These are phyloP conservation scores for Frankliniella fusca DNA, from an alignment of 2,888 invertebrate genomes.

Conservation along the genomic window DNA sequence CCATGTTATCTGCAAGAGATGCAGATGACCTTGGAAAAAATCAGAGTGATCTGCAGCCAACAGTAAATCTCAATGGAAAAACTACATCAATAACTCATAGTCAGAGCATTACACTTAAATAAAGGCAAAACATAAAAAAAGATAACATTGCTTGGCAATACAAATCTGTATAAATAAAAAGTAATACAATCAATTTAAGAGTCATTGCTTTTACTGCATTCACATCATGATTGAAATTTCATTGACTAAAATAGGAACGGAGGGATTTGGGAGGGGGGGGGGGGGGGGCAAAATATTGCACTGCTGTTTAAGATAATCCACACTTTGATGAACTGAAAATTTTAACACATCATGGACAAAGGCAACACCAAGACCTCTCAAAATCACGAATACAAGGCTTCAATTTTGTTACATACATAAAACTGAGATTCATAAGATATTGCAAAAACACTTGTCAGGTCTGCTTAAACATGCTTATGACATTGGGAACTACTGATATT, in stretches of 20 bases:
- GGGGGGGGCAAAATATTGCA: neutral
- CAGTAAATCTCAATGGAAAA: neutral
- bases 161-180: neutral
- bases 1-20: neutral
- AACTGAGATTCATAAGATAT: too few species aligned
- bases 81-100: neutral
- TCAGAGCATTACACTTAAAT: constrained; percentile 4
- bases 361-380: too few species aligned
- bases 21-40: neutral
- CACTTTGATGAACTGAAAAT: too few species aligned
- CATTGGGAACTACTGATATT: neutral
- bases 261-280: too few species aligned
- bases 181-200: constrained; percentile 1
- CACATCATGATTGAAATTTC: neutral
- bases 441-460: too few species aligned
- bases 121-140: neutral
- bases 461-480: too few species aligned
- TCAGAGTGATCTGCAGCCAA: constrained; percentile 4
- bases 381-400: too few species aligned
- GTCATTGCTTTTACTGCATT: neutral
- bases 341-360: too few species aligned
- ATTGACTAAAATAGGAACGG: constrained; percentile 21
- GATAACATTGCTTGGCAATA: constrained; percentile 8
- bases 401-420: too few species aligned
- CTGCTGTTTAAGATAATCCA: neutral